A percentile compares a stretch with the other conserved stretches of the same genome.
phyloP scores from a whole-genome alignment of 2,113 vertebrate species.

The Lophotis ruficrista region DNA sequence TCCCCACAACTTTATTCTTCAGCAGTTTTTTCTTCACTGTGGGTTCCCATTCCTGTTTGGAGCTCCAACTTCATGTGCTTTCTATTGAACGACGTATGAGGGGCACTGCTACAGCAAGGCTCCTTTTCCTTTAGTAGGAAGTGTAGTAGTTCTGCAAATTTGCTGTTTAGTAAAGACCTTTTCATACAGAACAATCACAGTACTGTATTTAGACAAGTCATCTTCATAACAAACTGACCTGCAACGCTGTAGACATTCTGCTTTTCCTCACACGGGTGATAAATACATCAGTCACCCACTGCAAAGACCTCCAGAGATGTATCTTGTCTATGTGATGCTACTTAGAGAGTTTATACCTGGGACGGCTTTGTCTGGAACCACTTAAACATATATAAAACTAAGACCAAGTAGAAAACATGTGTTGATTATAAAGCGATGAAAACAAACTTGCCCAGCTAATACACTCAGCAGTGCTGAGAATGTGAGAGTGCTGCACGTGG shows the following conservation, averaged over 20 bases:
- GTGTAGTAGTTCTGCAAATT: neutral
- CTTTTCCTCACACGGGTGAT: neutral
- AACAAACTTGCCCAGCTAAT: neutral
- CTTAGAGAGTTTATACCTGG: neutral
- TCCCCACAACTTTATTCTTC: neutral
- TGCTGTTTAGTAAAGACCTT: neutral
- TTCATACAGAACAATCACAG: neutral
- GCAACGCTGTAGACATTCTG: neutral
- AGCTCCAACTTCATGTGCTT: neutral
- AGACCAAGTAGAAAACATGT: neutral
- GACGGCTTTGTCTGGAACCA: neutral
- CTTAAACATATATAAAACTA: neutral
- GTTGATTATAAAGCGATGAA: neutral
- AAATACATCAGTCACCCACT: neutral
- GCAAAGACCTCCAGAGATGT: neutral
- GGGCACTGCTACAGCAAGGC: neutral
- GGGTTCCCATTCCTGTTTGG: neutral
- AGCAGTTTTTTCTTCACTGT: neutral
- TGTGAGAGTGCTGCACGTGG: accelerated
- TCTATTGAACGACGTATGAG: neutral
- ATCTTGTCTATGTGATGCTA: neutral
- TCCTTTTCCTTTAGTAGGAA: neutral
- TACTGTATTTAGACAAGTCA: neutral
- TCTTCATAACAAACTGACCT: neutral
- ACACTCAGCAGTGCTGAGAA: neutral